Evolutionary conservation across 1,140 invertebrate species (phyloP), one percentile per base, ranked within the genome.

Genomic region (Drosophila nikananu): DNA sequence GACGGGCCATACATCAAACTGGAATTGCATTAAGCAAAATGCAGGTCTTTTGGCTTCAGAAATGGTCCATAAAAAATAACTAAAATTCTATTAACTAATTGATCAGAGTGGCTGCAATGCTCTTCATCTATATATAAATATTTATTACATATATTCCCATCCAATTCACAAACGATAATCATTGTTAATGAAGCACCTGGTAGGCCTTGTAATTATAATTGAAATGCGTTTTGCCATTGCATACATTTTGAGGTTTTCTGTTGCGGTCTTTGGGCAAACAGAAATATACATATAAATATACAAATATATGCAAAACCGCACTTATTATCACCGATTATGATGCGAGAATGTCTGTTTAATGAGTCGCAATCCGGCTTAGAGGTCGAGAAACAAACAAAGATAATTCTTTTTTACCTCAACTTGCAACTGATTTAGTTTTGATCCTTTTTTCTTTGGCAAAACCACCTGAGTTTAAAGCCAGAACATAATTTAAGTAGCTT

Each of bases 321-420:
- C 51, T 79, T 86, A 76, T 86, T 76, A 87, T 80, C 70, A 48
- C 80, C 70, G 75, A 87, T 87, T 87, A 87, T 83, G 67, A 77
- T 66, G 66, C 62, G 66, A 86, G 80, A 80, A 42, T 52, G 30
- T 51, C 57, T 57, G 60, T 65, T 58, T 76, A 75, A 71, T 68
- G 48, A 70, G 60, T 44, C 25, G 19, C 21, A 70, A 51, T 23
- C 62, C 77, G 64, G 82, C 73, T 84, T 81, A 77, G 75, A n/a
- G 19, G 37, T 15, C 17, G 2, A 3, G 21, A 44, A 44, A 66
- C 41, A 32, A 27, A 44, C 42, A 37, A 37, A 58, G 48, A 58
- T 30, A 60, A 59, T 61, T 23, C 37, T 19, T 12, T 30, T 30
- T 17, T n/a, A 64, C 27, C 32, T n/a, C 32, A 65, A 64, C 58